phyloP scores from a whole-genome alignment of 2,113 vertebrate species.

The Cyanistes caeruleus region DNA sequence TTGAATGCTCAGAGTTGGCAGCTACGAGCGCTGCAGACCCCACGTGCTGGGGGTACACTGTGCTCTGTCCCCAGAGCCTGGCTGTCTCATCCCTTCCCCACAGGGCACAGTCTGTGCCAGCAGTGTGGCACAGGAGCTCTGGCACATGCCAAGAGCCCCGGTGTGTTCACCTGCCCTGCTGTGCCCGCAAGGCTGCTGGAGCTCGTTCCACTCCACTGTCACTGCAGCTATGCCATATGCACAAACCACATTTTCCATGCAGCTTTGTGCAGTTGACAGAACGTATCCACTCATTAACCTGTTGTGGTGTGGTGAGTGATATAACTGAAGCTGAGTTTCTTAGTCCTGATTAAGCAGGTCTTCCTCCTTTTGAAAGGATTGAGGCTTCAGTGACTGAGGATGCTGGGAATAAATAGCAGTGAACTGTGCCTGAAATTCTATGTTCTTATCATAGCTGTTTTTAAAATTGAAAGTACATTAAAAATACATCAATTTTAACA shows the following conservation, averaged over 20 bases:
- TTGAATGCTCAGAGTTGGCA: background rate
- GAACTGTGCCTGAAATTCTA: background rate
- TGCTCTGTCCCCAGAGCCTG: background rate
- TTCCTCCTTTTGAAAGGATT: background rate
- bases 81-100: background rate
- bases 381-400: background rate
- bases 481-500: background rate
- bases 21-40: fast-evolving
- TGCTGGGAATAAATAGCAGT: background rate
- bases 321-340: background rate
- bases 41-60: fast-evolving
- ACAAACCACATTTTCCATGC: background rate
- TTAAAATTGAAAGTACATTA: background rate
- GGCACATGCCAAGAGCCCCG: fast-evolving
- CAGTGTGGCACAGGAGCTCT: background rate
- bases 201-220: fast-evolving
- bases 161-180: background rate
- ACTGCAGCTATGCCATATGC: background rate
- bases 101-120: fast-evolving
- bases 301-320: background rate
- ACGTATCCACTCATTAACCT: background rate
- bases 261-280: background rate
- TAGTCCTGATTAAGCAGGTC: background rate
- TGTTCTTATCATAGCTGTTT: background rate
- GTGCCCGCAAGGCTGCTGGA: background rate